phyloP scores from a whole-genome alignment of 2,888 invertebrate genomes.

The Brenthis ino region DNA sequence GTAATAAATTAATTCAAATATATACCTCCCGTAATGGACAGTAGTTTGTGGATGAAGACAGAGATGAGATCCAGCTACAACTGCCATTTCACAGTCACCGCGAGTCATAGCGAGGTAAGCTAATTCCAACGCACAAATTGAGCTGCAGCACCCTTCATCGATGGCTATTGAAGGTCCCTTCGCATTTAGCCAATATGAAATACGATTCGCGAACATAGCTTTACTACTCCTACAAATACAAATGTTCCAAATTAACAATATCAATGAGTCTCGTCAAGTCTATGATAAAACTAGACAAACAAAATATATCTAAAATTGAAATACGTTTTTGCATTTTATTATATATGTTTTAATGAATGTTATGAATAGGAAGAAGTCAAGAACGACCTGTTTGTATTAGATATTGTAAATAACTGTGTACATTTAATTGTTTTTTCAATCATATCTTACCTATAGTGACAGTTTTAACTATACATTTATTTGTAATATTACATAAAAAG shows the following conservation, averaged over 20 bases:
- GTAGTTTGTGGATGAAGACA: constrained; percentile 79
- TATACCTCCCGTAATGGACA: constrained; percentile 60
- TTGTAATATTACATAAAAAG: too few relatives aligned
- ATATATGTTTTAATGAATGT: too few relatives aligned
- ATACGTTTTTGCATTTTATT: too few relatives aligned
- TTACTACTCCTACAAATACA: constrained; percentile 53
- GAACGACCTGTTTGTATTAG: too few relatives aligned
- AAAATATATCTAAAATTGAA: too few relatives aligned
- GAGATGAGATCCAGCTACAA: constrained; percentile 83
- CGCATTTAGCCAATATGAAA: constrained; percentile 69
- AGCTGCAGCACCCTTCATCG: constrained; percentile 61
- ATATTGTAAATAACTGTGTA: too few relatives aligned
- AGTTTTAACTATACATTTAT: too few relatives aligned
- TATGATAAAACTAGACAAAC: background rate
- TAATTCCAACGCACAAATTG: constrained; percentile 55
- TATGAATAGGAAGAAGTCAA: too few relatives aligned
- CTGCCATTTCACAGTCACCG: constrained; percentile 75
- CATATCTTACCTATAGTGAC: too few relatives aligned
- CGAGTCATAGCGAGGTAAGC: constrained; percentile 55
- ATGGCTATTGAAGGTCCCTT: constrained; percentile 65
- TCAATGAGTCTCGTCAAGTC: background rate
- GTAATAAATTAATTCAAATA: too few relatives aligned
- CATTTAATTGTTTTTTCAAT: too few relatives aligned
- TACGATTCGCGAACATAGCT: constrained; percentile 67
- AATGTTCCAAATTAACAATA: too few relatives aligned